Conservation (phyloP, 2,113 vertebrate species). For the Paraplagusia blochii region DNA sequence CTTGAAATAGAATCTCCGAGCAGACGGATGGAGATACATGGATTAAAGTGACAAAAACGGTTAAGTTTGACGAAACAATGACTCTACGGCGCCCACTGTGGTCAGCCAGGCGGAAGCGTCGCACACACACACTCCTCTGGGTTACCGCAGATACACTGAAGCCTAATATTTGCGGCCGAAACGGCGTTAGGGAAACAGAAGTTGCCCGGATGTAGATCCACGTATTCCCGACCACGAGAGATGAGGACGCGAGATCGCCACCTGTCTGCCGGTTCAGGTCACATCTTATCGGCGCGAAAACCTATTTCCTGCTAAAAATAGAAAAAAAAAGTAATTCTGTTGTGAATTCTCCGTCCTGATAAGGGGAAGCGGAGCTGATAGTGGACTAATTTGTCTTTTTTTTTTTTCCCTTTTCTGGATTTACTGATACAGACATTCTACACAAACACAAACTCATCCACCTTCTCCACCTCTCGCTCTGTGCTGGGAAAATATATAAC, state of each 20-base stretch:
- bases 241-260: not conserved
- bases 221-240: not conserved
- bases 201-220: too few species aligned
- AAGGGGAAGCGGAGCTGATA: constrained; percentile 23
- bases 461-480: not conserved
- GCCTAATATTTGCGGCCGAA: too few species aligned
- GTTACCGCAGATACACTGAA: constrained; percentile 20
- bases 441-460: not conserved
- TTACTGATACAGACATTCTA: constrained; percentile 1
- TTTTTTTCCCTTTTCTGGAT: constrained; percentile 15
- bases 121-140: not conserved
- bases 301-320: constrained; percentile 18
- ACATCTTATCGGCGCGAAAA: constrained; percentile 10
- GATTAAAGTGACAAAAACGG: constrained; percentile 37
- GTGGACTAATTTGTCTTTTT: constrained; percentile 34
- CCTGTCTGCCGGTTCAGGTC: constrained; percentile 1
- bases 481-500: too few species aligned
- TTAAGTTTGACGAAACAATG: constrained; percentile 52
- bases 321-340: constrained; percentile 26
- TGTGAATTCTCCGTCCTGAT: constrained; percentile 35
- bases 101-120: too few species aligned
- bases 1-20: constrained; percentile 40
- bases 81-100: constrained; percentile 13
- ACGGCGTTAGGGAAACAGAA: too few species aligned
- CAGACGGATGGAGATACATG: constrained; percentile 19